Evolutionary conservation across 2,113 vertebrate genomes (phyloP), one percentile per base, ranked within the genome.

Genomic region (Hylia prasina): DNA sequence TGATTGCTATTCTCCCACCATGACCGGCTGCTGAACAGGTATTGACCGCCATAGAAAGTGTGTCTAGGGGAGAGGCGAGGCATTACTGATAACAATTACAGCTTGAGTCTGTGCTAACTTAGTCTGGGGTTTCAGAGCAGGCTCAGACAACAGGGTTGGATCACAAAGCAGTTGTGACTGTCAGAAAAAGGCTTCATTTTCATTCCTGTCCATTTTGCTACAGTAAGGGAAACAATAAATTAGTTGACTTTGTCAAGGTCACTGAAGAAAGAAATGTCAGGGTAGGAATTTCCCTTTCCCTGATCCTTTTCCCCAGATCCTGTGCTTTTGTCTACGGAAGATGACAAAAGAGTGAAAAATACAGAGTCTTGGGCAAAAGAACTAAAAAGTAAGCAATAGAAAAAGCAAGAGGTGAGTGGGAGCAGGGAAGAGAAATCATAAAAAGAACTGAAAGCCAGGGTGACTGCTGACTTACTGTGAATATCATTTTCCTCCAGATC

Each of bases 211-310:
- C 84, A 39, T 94, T 93, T 92, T 87, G 57, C 50, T 93, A 90
- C 72, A 93, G 92, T 72, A 80, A 80, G 79, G 90, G 92, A 96
- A 96, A 93, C 89, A 92, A 95, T 96, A 94, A 95, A 94, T 96
- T 95, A 95, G 91, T 69, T 60, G 90, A 96, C 93, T 97, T 97
- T 96, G 89, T 94, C 94, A 97, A 96, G 95, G 92, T 96, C 93
- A 91, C 75, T 30, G 70, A 94, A 95, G 91, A 95, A 95, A 95
- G 95, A 92, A 93, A 87, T 94, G 79, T 89, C 92, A 89, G 69
- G 83, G 51, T 87, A 96, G 96, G 96, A 94, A 96, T 93, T 94
- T 95, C 91, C 96, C 93, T 39, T 94, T 93, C 81, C 71, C 76
- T 80, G 54, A 85, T 91, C 60, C 69, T 92, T 94, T 87, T 78